Evolutionary conservation across 1,140 invertebrate species (phyloP), one percentile per base, ranked within the genome.

Genomic region (Drosophila prosaltans): DNA sequence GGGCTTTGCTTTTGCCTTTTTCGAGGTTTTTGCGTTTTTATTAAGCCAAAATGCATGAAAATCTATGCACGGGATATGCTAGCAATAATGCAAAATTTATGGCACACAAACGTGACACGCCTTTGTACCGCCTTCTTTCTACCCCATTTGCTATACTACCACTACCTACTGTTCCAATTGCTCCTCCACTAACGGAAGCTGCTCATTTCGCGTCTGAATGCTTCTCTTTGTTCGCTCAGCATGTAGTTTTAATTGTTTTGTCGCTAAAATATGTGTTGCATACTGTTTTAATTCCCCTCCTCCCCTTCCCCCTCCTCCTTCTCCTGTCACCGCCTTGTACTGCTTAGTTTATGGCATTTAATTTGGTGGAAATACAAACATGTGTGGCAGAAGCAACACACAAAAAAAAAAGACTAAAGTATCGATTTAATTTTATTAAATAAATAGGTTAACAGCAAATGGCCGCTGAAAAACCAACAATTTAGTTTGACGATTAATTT

Each of bases 1-100:
- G 62, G 48, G 58, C 36, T 69, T 63, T 69, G 26, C 40, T 77
- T 69, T 75, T 78, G 63, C 70, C 70, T 66, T 65, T 64, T 64
- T 55, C 0, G 57, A 41, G 63, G 71, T 64, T 64, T 64, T 68
- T 54, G 70, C 63, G 59, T 65, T 86, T 86, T 89, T 82, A 89
- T 89, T 88, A 89, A 89, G 70, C 83, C 65, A 82, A 78, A 89
- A 81, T 80, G 84, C 73, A 88, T 80, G 84, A 83, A 69, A 89
- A 81, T 80, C 82, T 86, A 86, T 86, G 82, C 82, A 75, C 68
- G 78, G 78, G 75, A 81, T 84, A 85, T 71, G 81, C 74, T 68
- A 58, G 80, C 84, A 88, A 88, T 88, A 88, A 89, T 83, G 74
- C 65, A 30, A 80, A 88, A 88, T 88, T 89, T 89, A 88, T 88